Evolutionary conservation across 2,113 vertebrate species (phyloP).

Genomic region (Corynorhinus townsendii): DNA sequence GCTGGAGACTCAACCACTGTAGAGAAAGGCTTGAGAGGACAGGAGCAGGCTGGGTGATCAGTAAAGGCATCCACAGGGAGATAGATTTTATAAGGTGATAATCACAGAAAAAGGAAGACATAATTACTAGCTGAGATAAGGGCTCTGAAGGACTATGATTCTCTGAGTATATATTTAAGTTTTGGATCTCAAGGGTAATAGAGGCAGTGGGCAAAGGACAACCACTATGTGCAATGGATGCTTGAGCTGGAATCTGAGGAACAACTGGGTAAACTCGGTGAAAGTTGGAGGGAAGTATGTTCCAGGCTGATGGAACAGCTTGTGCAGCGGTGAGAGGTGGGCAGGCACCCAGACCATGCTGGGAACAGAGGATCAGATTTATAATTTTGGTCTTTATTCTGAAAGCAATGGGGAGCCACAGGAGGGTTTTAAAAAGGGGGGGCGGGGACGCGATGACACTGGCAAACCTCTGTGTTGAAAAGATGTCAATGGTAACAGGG

Average conservation of each 20-base stretch:
- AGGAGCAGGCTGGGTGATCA: background rate
- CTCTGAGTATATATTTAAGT: background rate
- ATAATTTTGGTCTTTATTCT: background rate
- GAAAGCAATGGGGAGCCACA: background rate
- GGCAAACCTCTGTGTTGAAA: background rate
- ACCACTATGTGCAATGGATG: background rate
- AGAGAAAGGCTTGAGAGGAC: background rate
- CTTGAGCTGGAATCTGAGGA: background rate
- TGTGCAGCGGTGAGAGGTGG: background rate
- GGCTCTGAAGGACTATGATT: background rate
- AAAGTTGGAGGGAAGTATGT: background rate
- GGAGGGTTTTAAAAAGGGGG: background rate
- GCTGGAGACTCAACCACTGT: background rate
- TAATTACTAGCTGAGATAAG: background rate
- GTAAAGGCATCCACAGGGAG: background rate
- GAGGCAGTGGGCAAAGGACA: background rate
- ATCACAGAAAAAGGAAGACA: background rate
- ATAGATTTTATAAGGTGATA: background rate
- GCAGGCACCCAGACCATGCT: background rate
- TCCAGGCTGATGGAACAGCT: background rate
- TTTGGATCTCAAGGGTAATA: background rate
- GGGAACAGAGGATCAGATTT: background rate
- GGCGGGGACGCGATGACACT: background rate
- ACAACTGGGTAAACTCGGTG: background rate
- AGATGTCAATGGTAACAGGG: background rate